These are phyloP conservation scores for Solen grandis DNA, from an alignment of 1,140 invertebrate genomes.

Conservation along the genomic window DNA sequence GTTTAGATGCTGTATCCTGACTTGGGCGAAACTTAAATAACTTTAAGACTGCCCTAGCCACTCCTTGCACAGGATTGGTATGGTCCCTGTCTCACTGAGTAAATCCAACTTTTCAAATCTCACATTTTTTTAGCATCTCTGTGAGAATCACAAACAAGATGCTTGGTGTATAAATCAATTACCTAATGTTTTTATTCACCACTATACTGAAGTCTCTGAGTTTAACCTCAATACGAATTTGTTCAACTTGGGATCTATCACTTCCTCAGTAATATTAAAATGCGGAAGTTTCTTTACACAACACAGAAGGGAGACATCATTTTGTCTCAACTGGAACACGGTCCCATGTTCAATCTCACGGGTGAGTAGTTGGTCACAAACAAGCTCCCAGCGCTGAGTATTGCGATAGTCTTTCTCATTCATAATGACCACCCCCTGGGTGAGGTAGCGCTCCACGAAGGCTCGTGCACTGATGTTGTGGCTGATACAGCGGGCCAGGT, in stretches of 20 bases:
- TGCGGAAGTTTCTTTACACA: conserved; percentile 92
- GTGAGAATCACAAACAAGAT: no score
- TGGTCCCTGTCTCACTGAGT: no score
- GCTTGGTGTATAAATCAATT: no score
- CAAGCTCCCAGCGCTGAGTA: conserved; percentile 91
- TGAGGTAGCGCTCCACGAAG: conserved; percentile 88
- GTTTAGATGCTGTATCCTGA: no score
- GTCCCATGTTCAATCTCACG: conserved; percentile 89
- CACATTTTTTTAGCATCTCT: no score
- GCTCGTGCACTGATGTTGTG: conserved; percentile 96
- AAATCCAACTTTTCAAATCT: no score
- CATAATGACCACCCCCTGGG: conserved; percentile 81
- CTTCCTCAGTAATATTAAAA: conserved; percentile 95
- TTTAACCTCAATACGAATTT: conserved; percentile 96
- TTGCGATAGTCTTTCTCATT: conserved; percentile 72
- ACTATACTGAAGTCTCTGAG: conserved; percentile 96
- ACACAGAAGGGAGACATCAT: conserved; percentile 95
- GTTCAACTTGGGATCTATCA: conserved; percentile 97
- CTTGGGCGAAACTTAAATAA: no score
- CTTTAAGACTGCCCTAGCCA: no score
- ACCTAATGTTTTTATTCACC: no score
- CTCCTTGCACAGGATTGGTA: no score
- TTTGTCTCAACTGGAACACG: conserved; percentile 94
- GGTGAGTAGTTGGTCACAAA: conserved; percentile 94
- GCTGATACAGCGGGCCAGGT: conserved; percentile 93